phyloP scores from a whole-genome alignment of 2,797 vertebrate genomes.

The Numenius phaeopus region DNA sequence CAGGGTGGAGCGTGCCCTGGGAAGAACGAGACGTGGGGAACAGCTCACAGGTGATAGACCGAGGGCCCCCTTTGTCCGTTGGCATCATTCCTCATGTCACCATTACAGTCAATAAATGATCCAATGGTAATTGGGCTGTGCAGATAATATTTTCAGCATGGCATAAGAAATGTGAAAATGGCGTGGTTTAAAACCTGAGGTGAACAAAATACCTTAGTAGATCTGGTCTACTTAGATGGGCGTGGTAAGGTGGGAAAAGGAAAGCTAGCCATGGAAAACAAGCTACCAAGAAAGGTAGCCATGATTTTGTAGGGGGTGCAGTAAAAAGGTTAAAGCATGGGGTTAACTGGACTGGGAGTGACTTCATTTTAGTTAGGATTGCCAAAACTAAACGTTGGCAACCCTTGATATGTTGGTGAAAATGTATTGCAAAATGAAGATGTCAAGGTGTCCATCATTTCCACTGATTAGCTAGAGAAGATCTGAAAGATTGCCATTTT shows the following conservation, averaged over 20 bases:
- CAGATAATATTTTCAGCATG: neutral
- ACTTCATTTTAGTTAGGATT: neutral
- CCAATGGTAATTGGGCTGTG: neutral
- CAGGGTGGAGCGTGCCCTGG: fast-evolving
- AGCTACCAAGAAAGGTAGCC: neutral
- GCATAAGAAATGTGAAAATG: neutral
- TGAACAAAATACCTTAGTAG: neutral
- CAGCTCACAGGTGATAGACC: neutral
- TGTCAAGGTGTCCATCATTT: neutral
- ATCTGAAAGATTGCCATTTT: neutral
- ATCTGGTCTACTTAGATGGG: neutral
- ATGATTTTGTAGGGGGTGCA: neutral
- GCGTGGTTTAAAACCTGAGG: neutral
- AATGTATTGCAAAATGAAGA: neutral
- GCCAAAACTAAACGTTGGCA: neutral
- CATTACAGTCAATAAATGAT: neutral
- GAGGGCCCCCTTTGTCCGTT: neutral
- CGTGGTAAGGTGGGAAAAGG: neutral
- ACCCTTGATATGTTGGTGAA: neutral
- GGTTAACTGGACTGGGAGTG: neutral
- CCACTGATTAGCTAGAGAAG: neutral
- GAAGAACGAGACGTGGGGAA: neutral
- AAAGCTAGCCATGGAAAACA: neutral
- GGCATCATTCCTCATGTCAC: neutral
- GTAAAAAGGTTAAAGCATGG: neutral